Conservation (phyloP, 2,797 vertebrate genomes). For the Betta splendens region DNA sequence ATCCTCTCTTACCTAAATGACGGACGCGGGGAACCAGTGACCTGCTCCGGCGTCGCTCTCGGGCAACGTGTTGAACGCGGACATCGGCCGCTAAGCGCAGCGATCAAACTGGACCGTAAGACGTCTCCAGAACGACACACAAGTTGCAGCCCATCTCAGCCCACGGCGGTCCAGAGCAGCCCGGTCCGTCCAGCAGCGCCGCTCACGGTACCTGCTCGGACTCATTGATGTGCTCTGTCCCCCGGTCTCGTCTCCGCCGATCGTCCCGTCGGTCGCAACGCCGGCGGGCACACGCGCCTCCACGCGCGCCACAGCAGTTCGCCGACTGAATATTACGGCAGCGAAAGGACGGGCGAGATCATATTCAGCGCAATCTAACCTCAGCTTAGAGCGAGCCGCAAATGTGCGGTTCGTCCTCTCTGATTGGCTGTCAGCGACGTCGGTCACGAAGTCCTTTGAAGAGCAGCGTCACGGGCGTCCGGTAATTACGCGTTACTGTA, state of each 20-base stretch:
- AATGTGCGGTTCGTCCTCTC: slow-evolving; percentile 37
- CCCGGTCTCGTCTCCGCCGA: slow-evolving; percentile 20
- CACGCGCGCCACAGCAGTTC: slow-evolving; percentile 51
- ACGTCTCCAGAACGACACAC: slow-evolving; percentile 23
- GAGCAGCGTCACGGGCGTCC: slow-evolving; percentile 39
- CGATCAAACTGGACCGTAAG: slow-evolving; percentile 12
- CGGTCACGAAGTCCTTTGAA: slow-evolving; percentile 58
- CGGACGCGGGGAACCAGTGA: slow-evolving; percentile 63
- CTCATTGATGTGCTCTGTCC: slow-evolving; percentile 30
- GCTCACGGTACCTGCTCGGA: slow-evolving; percentile 56
- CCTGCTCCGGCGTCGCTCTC: slow-evolving; percentile 58
- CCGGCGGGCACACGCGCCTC: background rate
- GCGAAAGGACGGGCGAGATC: slow-evolving; percentile 43
- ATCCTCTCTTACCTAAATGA: slow-evolving; percentile 67
- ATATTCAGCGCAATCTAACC: slow-evolving; percentile 69
- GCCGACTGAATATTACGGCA: slow-evolving; percentile 28
- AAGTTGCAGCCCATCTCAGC: slow-evolving; percentile 57
- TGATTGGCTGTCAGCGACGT: slow-evolving; percentile 75
- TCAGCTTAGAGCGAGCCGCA: slow-evolving; percentile 52
- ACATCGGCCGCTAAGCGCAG: slow-evolving; percentile 29
- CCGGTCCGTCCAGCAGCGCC: slow-evolving; percentile 35
- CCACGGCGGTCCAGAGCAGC: slow-evolving; percentile 33
- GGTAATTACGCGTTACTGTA: slow-evolving; percentile 49
- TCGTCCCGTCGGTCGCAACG: background rate
- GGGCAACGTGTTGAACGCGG: slow-evolving; percentile 81